Evolutionary conservation across 2,797 vertebrate species (phyloP).

Genomic region (Siniperca undulata): DNA sequence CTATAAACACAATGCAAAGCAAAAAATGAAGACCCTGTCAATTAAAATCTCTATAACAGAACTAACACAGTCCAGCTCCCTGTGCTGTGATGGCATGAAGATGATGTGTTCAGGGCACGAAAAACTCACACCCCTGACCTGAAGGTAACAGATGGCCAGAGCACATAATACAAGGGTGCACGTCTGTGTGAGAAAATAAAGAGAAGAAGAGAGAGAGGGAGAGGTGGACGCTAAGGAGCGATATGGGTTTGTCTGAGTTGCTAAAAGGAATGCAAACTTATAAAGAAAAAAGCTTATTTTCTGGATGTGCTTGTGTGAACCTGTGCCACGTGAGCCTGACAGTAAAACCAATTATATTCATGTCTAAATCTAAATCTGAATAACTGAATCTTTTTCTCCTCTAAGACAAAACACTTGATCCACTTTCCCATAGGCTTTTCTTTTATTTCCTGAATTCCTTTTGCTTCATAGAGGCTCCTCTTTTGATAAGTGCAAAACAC

Average conservation of each 20-base stretch:
- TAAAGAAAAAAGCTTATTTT: constrained; percentile 47
- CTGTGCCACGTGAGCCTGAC: constrained; percentile 50
- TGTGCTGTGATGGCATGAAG: constrained; percentile 25
- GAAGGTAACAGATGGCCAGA: constrained; percentile 71
- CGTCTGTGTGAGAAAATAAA: constrained; percentile 51
- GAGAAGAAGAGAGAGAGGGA: constrained; percentile 19
- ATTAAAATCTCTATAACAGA: constrained; percentile 36
- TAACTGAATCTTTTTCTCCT: constrained; percentile 40
- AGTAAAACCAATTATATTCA: constrained; percentile 59
- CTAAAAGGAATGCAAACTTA: constrained; percentile 54
- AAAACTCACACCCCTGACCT: constrained; percentile 66
- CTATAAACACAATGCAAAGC: constrained; percentile 4
- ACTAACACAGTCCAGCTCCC: constrained; percentile 19
- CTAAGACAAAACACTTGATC: constrained; percentile 62
- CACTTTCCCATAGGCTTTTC: constrained; percentile 73
- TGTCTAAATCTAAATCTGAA: constrained; percentile 52
- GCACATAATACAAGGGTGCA: constrained; percentile 42
- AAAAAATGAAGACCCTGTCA: not conserved
- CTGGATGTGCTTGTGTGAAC: constrained; percentile 55
- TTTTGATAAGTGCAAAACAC: constrained; percentile 72
- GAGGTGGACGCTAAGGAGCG: constrained; percentile 47
- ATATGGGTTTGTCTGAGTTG: constrained; percentile 51
- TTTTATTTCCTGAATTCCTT: constrained; percentile 63
- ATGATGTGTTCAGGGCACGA: constrained; percentile 42
- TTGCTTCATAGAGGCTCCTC: constrained; percentile 56